phyloP scores from a whole-genome alignment of 2,888 invertebrate species.

The Tetramorium bicarinatum region DNA sequence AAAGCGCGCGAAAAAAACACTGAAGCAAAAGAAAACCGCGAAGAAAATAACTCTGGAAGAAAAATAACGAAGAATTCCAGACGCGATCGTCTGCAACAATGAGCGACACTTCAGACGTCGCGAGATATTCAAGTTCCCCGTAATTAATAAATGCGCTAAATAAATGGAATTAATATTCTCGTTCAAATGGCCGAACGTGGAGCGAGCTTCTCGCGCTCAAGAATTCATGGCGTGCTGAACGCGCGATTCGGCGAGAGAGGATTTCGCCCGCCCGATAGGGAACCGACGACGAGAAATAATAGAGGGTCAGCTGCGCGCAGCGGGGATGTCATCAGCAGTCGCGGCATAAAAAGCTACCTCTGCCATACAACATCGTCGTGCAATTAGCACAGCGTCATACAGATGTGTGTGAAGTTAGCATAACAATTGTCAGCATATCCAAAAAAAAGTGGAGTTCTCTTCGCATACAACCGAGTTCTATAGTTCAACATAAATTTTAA shows the following conservation, averaged over 20 bases:
- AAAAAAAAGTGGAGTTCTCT: no score
- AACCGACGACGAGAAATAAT: conserved; percentile 76
- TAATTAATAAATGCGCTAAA: conserved; percentile 36
- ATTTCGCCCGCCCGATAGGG: conserved; percentile 45
- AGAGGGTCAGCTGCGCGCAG: conserved; percentile 79
- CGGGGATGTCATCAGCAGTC: conserved; percentile 81
- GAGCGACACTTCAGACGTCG: not conserved
- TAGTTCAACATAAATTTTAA: no score
- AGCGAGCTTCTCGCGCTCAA: conserved; percentile 14
- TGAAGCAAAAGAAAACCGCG: not conserved
- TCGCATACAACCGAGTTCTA: no score
- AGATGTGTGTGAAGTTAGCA: no score
- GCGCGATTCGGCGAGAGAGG: conserved; percentile 53
- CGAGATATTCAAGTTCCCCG: not conserved
- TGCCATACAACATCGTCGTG: conserved; percentile 67
- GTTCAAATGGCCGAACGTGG: conserved; percentile 22
- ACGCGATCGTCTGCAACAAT: not conserved
- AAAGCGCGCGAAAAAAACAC: not conserved
- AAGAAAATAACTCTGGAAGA: not conserved
- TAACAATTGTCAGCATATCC: no score
- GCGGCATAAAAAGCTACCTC: conserved; percentile 76
- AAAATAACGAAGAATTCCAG: not conserved
- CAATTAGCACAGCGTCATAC: conserved; percentile 73
- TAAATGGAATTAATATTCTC: conserved; percentile 49
- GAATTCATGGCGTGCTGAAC: conserved; percentile 62